Conservation (phyloP, 2,888 invertebrate genomes). For the Drepanosiphum platanoidis region DNA sequence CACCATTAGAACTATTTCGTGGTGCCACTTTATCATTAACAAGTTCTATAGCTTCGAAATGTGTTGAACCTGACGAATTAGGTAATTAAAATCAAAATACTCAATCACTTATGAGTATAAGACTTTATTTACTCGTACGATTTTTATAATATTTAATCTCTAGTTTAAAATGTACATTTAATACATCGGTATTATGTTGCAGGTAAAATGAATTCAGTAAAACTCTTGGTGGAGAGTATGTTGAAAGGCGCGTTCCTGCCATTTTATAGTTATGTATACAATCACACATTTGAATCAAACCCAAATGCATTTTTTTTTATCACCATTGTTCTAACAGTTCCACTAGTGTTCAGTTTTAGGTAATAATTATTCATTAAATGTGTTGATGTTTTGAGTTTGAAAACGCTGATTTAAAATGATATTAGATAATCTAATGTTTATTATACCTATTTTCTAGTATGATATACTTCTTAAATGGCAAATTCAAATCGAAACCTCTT, state of each 20-base stretch:
- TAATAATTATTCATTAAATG: neutral
- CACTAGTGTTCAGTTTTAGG: conserved; percentile 35
- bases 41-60: conserved; percentile 54
- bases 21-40: conserved; percentile 34
- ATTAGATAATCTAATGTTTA: neutral
- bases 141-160: neutral
- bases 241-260: conserved; percentile 49
- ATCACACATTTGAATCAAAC: conserved; percentile 55
- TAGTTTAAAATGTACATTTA: neutral
- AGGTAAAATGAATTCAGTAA: conserved; percentile 48
- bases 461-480: conserved; percentile 10
- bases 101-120: neutral
- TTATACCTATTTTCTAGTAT: conserved; percentile 15
- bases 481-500: neutral
- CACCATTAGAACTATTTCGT: conserved; percentile 44
- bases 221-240: conserved; percentile 21
- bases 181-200: neutral
- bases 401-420: neutral
- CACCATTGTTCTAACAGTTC: conserved; percentile 43
- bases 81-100: conserved; percentile 7
- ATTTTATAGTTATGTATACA: conserved; percentile 59
- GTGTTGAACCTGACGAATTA: conserved; percentile 31
- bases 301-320: conserved; percentile 62
- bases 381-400: too few species aligned
- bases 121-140: neutral